Evolutionary conservation across 2,888 invertebrate genomes (phyloP).

Genomic region (Drosophila barbarae): DNA sequence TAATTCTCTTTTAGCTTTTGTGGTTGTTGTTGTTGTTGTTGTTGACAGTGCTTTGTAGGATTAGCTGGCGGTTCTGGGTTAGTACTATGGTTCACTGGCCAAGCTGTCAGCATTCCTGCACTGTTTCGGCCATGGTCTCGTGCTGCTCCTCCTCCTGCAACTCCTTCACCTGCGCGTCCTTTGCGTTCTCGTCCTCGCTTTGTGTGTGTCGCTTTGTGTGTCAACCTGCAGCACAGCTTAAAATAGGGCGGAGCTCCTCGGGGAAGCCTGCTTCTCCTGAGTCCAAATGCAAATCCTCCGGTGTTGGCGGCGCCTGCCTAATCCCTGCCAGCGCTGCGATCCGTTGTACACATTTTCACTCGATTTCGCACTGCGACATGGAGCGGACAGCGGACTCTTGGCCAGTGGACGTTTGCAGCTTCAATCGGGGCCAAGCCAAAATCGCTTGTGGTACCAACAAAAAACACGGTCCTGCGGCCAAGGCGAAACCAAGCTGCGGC

Average conservation of each 20-base stretch:
- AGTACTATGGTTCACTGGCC: not conserved
- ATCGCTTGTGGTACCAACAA: conserved; percentile 69
- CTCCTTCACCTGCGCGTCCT: conserved; percentile 1
- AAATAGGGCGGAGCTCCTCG: conserved; percentile 61
- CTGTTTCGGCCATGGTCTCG: conserved; percentile 11
- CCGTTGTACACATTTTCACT: conserved; percentile 26
- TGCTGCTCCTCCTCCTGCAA: conserved; percentile 1
- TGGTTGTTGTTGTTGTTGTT: conserved; percentile 7
- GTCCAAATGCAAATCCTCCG: not conserved
- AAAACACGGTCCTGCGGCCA: conserved; percentile 40
- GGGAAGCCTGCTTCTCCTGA: not conserved
- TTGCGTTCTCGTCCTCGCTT: not conserved
- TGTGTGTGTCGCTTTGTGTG: conserved; percentile 16
- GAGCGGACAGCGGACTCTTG: conserved; percentile 26
- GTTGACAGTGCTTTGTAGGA: conserved; percentile 1
- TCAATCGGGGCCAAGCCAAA: conserved; percentile 69
- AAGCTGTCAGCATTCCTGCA: conserved; percentile 19
- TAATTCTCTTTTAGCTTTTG: not conserved
- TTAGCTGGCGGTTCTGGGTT: not conserved
- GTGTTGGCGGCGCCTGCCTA: conserved; percentile 2
- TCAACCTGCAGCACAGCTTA: conserved; percentile 33
- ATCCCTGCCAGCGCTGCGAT: conserved; percentile 3
- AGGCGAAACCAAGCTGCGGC: conserved; percentile 13
- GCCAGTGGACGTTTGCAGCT: conserved; percentile 19
- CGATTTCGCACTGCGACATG: conserved; percentile 32